These are phyloP conservation scores for Zele albiditarsus DNA, from an alignment of 2,888 invertebrate genomes.

Conservation along the genomic window DNA sequence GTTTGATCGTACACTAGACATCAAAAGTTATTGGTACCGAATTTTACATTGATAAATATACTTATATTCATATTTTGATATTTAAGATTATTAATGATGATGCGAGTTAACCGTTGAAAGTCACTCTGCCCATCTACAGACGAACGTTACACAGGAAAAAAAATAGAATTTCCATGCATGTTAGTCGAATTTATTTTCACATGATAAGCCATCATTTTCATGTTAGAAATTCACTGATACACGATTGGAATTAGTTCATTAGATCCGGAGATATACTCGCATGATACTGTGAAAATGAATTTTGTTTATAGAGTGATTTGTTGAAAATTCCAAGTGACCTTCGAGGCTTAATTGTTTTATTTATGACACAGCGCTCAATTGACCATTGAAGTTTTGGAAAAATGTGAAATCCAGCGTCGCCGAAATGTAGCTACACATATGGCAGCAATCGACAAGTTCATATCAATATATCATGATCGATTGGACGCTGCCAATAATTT, in stretches of 20 bases:
- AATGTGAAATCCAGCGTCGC: slow-evolving; percentile 71
- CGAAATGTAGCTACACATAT: slow-evolving; percentile 67
- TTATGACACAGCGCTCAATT: slow-evolving; percentile 54
- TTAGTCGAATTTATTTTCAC: too few species aligned
- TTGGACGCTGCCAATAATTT: slow-evolving; percentile 50
- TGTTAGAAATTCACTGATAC: too few species aligned
- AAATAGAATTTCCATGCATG: too few species aligned
- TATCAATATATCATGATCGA: slow-evolving; percentile 65
- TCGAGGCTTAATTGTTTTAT: background rate
- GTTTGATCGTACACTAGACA: slow-evolving; percentile 73
- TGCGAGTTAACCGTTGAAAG: background rate
- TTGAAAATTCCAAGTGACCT: too few species aligned
- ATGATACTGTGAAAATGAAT: too few species aligned
- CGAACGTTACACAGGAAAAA: too few species aligned
- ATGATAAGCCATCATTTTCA: too few species aligned
- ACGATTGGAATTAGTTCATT: too few species aligned
- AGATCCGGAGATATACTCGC: too few species aligned
- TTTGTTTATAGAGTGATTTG: too few species aligned
- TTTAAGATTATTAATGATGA: background rate
- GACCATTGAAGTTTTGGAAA: slow-evolving; percentile 70
- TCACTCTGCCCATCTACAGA: background rate
- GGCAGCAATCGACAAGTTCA: slow-evolving; percentile 69
- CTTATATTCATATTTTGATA: background rate
- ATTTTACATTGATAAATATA: background rate
- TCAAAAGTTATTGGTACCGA: slow-evolving; percentile 70